Percentiles rank a stretch among this genome's conserved stretches.
These are phyloP conservation scores for Brachypodius melanocephalos DNA, from an alignment of 2,113 vertebrate species.

Conservation along the genomic window DNA sequence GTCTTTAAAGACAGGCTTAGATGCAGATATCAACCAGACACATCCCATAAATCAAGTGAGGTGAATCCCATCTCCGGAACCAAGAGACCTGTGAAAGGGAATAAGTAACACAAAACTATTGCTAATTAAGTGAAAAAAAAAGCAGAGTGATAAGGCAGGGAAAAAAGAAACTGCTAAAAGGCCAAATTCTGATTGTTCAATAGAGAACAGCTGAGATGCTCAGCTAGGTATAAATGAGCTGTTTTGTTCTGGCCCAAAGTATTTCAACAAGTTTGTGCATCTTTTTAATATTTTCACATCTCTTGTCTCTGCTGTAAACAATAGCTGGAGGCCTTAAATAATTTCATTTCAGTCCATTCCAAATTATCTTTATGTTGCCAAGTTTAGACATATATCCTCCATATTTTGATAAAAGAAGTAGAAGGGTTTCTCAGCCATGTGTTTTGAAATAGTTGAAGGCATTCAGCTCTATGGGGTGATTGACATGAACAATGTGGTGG, in stretches of 20 bases:
- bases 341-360: conserved; percentile 10
- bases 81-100: not conserved
- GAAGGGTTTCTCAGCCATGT: not conserved
- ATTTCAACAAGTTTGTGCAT: not conserved
- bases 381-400: not conserved
- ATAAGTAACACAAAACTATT: not conserved
- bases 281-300: not conserved
- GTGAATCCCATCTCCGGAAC: not conserved
- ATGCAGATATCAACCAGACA: not conserved
- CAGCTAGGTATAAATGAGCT: not conserved
- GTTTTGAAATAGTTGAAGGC: not conserved
- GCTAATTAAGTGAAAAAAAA: not conserved
- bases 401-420: not conserved
- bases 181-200: not conserved
- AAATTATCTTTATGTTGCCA: not conserved
- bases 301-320: not conserved
- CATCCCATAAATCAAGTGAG: not conserved
- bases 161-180: not conserved
- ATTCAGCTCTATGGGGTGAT: not conserved
- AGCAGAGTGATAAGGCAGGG: not conserved
- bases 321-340: not conserved
- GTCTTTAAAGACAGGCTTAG: not conserved
- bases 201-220: not conserved
- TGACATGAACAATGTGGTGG: not conserved
- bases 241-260: not conserved